Conservation (phyloP, 2,888 invertebrate genomes). For the Conops quadrifasciatus region DNA sequence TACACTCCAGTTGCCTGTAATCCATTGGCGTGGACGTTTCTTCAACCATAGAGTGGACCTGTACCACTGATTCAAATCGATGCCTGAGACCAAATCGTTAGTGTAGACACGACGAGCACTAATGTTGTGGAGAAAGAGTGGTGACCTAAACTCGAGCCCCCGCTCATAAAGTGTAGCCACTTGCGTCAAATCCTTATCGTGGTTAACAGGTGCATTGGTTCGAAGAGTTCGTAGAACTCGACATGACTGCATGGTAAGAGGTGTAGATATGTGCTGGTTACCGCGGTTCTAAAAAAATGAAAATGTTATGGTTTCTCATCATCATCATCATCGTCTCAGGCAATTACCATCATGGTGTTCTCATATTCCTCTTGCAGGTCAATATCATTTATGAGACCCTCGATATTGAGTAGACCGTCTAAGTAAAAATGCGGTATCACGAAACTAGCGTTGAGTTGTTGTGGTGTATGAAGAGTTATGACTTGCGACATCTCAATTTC, state of each 20-base stretch:
- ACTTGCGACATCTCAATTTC: slow-evolving; percentile 63
- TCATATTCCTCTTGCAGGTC: slow-evolving; percentile 64
- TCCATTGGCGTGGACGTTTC: slow-evolving; percentile 58
- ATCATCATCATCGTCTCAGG: background rate
- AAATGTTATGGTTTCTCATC: background rate
- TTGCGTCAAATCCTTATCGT: slow-evolving; percentile 56
- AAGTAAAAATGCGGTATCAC: slow-evolving; percentile 62
- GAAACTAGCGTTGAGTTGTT: slow-evolving; percentile 63
- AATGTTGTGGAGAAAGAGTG: slow-evolving; percentile 55
- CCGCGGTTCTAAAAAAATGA: slow-evolving; percentile 49
- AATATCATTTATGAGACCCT: slow-evolving; percentile 63
- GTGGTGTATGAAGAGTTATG: slow-evolving; percentile 66
- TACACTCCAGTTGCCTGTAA: slow-evolving; percentile 67
- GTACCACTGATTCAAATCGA: slow-evolving; percentile 66
- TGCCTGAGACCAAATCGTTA: slow-evolving; percentile 56
- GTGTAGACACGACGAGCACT: slow-evolving; percentile 51
- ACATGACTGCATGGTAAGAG: slow-evolving; percentile 62
- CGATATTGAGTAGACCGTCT: slow-evolving; percentile 46
- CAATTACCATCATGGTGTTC: slow-evolving; percentile 68
- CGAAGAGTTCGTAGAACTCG: slow-evolving; percentile 58
- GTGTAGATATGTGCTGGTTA: slow-evolving; percentile 63
- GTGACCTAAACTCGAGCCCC: slow-evolving; percentile 52
- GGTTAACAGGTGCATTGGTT: slow-evolving; percentile 60
- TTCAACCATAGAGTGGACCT: slow-evolving; percentile 57
- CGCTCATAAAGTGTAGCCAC: slow-evolving; percentile 60